Evolutionary conservation across 1,140 invertebrate genomes (phyloP).

Genomic region (Spodoptera frugiperda): DNA sequence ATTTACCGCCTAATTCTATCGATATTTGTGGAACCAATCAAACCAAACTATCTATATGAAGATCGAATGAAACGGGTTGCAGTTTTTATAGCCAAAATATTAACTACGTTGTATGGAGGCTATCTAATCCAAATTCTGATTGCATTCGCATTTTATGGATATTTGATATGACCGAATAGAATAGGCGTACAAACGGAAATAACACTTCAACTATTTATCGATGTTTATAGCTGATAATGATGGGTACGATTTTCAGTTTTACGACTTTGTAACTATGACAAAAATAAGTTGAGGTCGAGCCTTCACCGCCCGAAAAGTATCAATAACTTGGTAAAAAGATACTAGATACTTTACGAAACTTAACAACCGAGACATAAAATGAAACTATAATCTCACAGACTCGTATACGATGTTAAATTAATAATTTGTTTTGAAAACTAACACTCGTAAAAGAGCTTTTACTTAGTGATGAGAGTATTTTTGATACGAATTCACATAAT

Average conservation of each 20-base stretch:
- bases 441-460: slow-evolving; percentile 43
- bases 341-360: slow-evolving; percentile 39
- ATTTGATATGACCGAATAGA: slow-evolving; percentile 34
- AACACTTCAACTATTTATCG: slow-evolving; percentile 45
- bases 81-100: slow-evolving; percentile 34
- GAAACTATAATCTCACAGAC: slow-evolving; percentile 30
- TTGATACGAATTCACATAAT: slow-evolving; percentile 37
- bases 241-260: slow-evolving; percentile 43
- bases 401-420: slow-evolving; percentile 43
- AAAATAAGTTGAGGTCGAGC: slow-evolving; percentile 32
- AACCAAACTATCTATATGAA: slow-evolving; percentile 7
- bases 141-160: slow-evolving; percentile 34
- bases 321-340: slow-evolving; percentile 41
- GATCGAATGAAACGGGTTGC: slow-evolving; percentile 7
- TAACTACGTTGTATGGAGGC: slow-evolving; percentile 12
- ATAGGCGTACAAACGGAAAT: slow-evolving; percentile 9
- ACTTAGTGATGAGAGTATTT: slow-evolving; percentile 43
- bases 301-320: slow-evolving; percentile 18
- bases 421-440: slow-evolving; percentile 47
- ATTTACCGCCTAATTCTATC: slow-evolving; percentile 17
- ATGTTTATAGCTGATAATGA: slow-evolving; percentile 40
- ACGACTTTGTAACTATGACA: slow-evolving; percentile 41
- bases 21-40: slow-evolving; percentile 27
- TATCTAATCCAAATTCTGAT: slow-evolving; percentile 36
- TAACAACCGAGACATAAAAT: slow-evolving; percentile 42